phyloP scores from a whole-genome alignment of 2,113 vertebrate species.

The Sander vitreus region DNA sequence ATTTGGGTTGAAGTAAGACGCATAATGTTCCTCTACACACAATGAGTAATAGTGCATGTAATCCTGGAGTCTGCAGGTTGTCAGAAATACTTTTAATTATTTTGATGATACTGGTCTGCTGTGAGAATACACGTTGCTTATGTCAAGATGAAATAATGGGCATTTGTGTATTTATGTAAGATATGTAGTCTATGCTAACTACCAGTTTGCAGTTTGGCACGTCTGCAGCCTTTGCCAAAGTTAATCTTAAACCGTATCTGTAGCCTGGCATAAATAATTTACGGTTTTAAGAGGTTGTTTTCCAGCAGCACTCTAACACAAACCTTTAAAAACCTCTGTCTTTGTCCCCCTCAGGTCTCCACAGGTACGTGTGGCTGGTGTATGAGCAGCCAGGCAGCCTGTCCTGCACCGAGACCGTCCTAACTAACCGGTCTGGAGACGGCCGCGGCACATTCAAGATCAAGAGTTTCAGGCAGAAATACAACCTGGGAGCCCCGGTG shows the following conservation, averaged over 20 bases:
- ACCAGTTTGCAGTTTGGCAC: neutral
- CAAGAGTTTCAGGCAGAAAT: slow-evolving; percentile 91
- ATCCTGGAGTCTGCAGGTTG: neutral
- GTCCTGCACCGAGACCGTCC: slow-evolving; percentile 86
- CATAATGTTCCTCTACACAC: neutral
- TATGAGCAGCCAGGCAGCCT: slow-evolving; percentile 89
- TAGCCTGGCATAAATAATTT: neutral
- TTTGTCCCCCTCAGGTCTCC: slow-evolving; percentile 85
- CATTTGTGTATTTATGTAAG: neutral
- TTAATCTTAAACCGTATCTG: neutral
- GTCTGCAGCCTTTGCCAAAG: neutral
- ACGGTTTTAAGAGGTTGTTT: neutral
- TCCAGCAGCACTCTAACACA: neutral
- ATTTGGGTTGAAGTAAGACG: neutral
- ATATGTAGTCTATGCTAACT: neutral
- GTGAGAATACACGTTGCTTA: neutral
- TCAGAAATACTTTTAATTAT: neutral
- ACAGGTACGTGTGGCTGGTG: slow-evolving; percentile 96
- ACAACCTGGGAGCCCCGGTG: slow-evolving; percentile 85
- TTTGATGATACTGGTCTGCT: too few relatives aligned
- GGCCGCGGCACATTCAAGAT: slow-evolving; percentile 91
- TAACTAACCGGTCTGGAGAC: slow-evolving; percentile 92
- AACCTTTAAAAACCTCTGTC: neutral
- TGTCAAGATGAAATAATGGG: neutral
- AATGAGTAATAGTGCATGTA: neutral